Conservation (phyloP, 2,888 invertebrate species). For the Spisula solida region DNA sequence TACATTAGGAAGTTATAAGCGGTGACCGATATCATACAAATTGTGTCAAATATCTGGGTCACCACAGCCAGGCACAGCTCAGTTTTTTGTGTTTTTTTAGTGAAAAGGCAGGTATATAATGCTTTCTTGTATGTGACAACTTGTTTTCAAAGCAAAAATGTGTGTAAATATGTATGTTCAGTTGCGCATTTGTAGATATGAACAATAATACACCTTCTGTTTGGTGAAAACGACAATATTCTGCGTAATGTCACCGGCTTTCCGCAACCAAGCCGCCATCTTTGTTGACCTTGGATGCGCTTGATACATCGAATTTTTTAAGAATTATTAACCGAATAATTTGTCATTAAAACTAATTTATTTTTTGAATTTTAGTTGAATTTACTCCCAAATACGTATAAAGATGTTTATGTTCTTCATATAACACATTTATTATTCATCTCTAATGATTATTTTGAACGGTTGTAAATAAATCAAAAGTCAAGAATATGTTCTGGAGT, state of each 20-base stretch:
- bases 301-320: not conserved
- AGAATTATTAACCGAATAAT: not conserved
- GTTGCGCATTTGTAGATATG: not conserved
- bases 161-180: not conserved
- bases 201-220: conserved; percentile 34
- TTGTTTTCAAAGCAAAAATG: not conserved
- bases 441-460: not conserved
- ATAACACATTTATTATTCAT: not conserved
- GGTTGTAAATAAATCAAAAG: not conserved
- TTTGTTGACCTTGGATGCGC: conserved; percentile 54
- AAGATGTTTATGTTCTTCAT: not conserved
- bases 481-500: not conserved
- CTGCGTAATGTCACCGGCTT: conserved; percentile 56
- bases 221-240: conserved; percentile 35
- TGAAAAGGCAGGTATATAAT: not conserved
- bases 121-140: not conserved
- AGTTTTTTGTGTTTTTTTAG: not conserved
- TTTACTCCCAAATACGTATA: not conserved
- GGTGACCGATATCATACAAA: too few species aligned
- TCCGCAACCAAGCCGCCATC: conserved; percentile 50
- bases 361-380: not conserved
- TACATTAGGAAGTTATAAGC: too few species aligned
- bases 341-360: not conserved
- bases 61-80: not conserved
- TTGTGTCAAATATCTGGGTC: too few species aligned